Evolutionary conservation across 2,113 vertebrate genomes (phyloP).

Genomic region (Casuarius casuarius): DNA sequence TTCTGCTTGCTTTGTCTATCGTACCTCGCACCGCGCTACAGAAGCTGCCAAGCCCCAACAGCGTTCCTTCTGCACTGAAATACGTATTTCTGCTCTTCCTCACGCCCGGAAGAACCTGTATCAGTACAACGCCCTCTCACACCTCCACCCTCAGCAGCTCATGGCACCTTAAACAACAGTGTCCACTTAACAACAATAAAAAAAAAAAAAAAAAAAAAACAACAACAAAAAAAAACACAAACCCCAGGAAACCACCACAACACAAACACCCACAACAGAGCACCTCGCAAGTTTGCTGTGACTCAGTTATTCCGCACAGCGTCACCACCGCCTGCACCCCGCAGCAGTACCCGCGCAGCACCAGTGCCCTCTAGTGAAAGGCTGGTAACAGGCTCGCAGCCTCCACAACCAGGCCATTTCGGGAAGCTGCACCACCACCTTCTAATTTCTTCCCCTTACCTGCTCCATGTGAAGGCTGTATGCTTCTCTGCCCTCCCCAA

Average conservation of each 20-base stretch:
- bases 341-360: neutral
- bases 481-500: neutral
- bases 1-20: accelerated
- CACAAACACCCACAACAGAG: too few relatives aligned
- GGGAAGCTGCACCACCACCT: too few relatives aligned
- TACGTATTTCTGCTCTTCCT: neutral
- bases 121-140: accelerated
- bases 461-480: neutral
- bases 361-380: neutral
- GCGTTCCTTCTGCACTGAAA: too few relatives aligned
- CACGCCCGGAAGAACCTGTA: accelerated
- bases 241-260: too few relatives aligned
- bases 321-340: neutral
- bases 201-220: neutral
- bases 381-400: too few relatives aligned
- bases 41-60: accelerated
- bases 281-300: too few relatives aligned
- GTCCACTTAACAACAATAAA: neutral
- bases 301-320: neutral
- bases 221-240: too few relatives aligned
- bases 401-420: neutral
- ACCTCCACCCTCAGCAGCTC: neutral
- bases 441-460: neutral
- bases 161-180: neutral
- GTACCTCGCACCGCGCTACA: neutral